These are phyloP conservation scores for Oreotragus oreotragus DNA, from an alignment of 2,113 vertebrate species.

Conservation along the genomic window DNA sequence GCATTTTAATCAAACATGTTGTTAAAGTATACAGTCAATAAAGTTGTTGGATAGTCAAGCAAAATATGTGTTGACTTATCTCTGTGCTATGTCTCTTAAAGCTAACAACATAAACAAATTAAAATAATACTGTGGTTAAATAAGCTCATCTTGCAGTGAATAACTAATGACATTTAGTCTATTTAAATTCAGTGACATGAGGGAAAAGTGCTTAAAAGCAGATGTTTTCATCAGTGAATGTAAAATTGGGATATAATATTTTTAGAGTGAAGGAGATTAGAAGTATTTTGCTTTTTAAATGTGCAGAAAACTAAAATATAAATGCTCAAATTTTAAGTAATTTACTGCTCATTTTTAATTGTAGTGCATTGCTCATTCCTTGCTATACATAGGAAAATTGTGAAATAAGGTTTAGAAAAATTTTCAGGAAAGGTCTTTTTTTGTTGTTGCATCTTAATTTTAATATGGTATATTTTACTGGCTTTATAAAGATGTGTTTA, in stretches of 20 bases:
- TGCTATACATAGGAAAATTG: neutral
- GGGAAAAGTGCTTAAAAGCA: neutral
- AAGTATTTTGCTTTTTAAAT: neutral
- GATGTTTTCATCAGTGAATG: neutral
- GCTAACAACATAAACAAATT: constrained; percentile 21
- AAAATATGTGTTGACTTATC: neutral
- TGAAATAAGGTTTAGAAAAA: neutral
- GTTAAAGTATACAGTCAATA: neutral
- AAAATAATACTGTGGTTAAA: constrained; percentile 3
- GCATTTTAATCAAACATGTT: neutral
- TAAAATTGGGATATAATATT: neutral
- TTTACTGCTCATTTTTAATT: neutral
- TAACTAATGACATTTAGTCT: neutral
- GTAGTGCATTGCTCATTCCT: neutral
- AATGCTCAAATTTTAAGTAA: neutral
- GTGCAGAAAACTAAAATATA: neutral
- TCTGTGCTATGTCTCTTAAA: neutral
- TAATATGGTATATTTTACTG: neutral
- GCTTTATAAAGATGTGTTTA: neutral
- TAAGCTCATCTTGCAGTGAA: neutral
- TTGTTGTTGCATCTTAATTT: neutral
- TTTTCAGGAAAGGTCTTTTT: neutral
- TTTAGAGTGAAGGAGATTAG: neutral
- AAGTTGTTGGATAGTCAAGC: neutral
- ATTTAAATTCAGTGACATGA: constrained; percentile 25